Evolutionary conservation across 2,888 invertebrate genomes (phyloP), one percentile per base, ranked within the genome.

Genomic region (Sturmia bella): DNA sequence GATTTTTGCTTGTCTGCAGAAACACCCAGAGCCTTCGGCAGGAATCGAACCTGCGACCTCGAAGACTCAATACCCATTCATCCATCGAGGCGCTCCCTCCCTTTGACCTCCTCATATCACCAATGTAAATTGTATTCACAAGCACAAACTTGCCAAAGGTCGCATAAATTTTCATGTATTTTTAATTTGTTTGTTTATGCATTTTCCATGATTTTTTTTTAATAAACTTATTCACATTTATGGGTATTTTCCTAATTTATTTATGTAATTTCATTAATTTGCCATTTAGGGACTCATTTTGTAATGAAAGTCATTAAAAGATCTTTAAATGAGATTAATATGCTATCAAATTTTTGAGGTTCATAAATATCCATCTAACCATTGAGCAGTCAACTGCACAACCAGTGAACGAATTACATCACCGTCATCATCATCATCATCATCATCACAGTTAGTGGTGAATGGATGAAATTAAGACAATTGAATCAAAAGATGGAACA

Each of bases 321-420:
- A 39, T 69, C 68, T 66, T 54, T 76, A 76, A 56, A 72, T 41
- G 27, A 59, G 45, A 76, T 81, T 68, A 76, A 81, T 72, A 68
- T 68, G 37, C 70, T 70, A n/a, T n/a, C n/a, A 75, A 43, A 70
- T 75, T 74, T 66, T 70, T 66, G 1, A 27, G 13, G 45, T 52
- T 64, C 63, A 74, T 64, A 68, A 73, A 73, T 68, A 63, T 27
- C 32, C 54, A 63, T 74, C 69, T 27, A 27, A 52, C 24, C 50
- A 15, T 4, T 13, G 3, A 11, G 0, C n/a, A 27, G 27, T 27
- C 27, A 7, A 9, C 32, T 32, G 32, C 27, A 32, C 6, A 32
- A 32, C 7, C 7, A 32, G 4, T 32, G 9, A 27, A 1, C 9
- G 32, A 32, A 7, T 32, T 17, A 19, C 17, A 45, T 45, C 17